These are phyloP conservation scores for Habrosyne pyritoides DNA, from an alignment of 2,888 invertebrate species.

Conservation along the genomic window DNA sequence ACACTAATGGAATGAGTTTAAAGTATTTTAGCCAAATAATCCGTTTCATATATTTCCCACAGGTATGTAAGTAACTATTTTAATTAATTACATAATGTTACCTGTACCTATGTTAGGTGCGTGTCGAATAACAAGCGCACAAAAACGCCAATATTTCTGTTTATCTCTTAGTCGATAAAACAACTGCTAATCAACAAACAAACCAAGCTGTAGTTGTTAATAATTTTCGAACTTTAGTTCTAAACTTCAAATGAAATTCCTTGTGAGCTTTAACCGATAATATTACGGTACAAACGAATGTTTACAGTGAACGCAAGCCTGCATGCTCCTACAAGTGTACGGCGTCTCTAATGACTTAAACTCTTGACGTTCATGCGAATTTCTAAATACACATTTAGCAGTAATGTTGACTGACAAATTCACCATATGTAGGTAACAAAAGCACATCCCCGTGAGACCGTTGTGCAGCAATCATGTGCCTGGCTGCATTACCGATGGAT, in stretches of 20 bases:
- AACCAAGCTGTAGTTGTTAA: no score
- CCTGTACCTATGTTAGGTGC: no score
- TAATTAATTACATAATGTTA: no score
- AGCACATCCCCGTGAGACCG: constrained; percentile 46
- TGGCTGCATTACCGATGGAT: constrained; percentile 67
- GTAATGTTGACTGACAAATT: constrained; percentile 38
- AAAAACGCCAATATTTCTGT: no score
- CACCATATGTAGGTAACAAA: constrained; percentile 36
- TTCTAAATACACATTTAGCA: constrained; percentile 25
- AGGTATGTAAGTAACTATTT: no score
- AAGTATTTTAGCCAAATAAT: neutral
- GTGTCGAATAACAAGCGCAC: no score
- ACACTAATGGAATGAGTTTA: neutral
- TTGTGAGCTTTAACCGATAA: neutral
- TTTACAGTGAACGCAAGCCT: neutral
- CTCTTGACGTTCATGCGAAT: constrained; percentile 12
- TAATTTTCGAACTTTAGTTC: no score
- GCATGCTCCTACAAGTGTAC: neutral
- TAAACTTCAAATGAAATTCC: neutral
- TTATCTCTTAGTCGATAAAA: no score
- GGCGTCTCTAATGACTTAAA: neutral
- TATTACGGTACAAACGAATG: neutral
- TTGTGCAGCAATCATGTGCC: constrained; percentile 60
- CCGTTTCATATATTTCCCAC: no score
- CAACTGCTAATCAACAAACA: no score